Percentiles rank a stretch among this genome's conserved stretches.
phyloP scores from a whole-genome alignment of 2,888 invertebrate species.

The Lobophora halterata region DNA sequence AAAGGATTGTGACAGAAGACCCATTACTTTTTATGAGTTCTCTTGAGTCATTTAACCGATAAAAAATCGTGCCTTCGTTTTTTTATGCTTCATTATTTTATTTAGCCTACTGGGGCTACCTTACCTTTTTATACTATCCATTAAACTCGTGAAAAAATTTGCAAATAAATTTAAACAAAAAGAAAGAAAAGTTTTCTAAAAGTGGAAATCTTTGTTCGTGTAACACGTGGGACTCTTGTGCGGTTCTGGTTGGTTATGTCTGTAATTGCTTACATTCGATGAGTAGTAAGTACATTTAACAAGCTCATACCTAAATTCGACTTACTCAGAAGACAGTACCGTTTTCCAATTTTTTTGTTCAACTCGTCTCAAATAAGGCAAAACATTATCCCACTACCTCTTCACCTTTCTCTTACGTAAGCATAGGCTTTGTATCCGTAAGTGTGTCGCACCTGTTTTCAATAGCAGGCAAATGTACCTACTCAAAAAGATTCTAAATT shows the following conservation, averaged over 20 bases:
- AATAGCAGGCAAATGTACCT: too few relatives aligned
- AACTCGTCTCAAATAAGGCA: slow-evolving; percentile 9
- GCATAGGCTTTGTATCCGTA: slow-evolving; percentile 9
- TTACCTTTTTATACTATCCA: too few relatives aligned
- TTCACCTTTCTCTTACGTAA: slow-evolving; percentile 11
- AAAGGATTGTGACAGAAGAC: slow-evolving; percentile 17
- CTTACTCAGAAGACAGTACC: too few relatives aligned
- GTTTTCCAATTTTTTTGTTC: not conserved
- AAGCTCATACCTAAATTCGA: too few relatives aligned
- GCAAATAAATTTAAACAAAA: not conserved
- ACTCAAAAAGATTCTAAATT: too few relatives aligned
- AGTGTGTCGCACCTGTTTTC: slow-evolving; percentile 38
- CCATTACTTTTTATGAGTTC: too few relatives aligned
- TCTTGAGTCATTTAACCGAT: too few relatives aligned
- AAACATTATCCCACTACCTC: slow-evolving; percentile 7
- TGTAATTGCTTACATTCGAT: too few relatives aligned
- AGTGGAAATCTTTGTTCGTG: slow-evolving; percentile 1
- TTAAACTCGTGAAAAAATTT: not conserved
- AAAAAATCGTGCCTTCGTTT: not conserved
- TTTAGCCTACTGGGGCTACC: too few relatives aligned
- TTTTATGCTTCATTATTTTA: not conserved
- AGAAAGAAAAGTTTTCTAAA: too few relatives aligned
- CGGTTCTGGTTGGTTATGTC: slow-evolving; percentile 5
- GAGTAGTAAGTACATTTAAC: too few relatives aligned
- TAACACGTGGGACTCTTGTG: slow-evolving; percentile 2